A percentile compares a stretch with the other conserved stretches of the same genome.
phyloP scores from a whole-genome alignment of 2,113 vertebrate species.

The Grantiella picta region DNA sequence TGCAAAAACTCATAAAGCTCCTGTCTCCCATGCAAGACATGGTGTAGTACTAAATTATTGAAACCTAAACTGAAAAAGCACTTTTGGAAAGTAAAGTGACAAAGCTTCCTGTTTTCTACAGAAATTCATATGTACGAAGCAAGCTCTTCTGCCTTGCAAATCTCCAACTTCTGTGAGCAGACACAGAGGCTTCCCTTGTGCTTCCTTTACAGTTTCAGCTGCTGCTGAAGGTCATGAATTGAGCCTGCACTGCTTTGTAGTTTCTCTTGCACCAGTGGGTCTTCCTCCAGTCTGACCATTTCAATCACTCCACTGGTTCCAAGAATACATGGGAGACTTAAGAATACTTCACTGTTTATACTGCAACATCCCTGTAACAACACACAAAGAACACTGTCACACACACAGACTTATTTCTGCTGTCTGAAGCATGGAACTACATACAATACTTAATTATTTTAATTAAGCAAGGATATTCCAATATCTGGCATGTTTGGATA shows the following conservation, averaged over 20 bases:
- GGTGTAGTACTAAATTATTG: not conserved
- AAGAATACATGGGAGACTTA: constrained; percentile 89
- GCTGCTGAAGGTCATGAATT: constrained; percentile 80
- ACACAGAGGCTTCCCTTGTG: not conserved
- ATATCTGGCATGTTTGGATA: not conserved
- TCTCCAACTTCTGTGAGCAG: not conserved
- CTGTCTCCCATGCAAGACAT: too few relatives aligned
- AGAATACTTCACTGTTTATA: constrained; percentile 87
- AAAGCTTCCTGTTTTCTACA: not conserved
- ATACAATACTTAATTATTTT: not conserved
- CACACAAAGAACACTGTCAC: not conserved
- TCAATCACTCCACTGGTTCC: constrained; percentile 80
- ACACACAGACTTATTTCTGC: not conserved
- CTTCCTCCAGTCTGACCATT: constrained; percentile 73
- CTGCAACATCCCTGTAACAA: constrained; percentile 80
- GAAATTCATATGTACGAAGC: not conserved
- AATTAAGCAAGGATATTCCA: not conserved
- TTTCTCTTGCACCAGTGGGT: constrained; percentile 73
- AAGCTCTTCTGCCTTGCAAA: not conserved
- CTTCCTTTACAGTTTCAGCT: constrained; percentile 80
- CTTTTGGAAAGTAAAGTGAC: not conserved
- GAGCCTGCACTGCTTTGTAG: constrained; percentile 79
- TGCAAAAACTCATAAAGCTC: too few relatives aligned
- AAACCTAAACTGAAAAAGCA: not conserved
- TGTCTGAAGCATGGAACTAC: not conserved